Conservation (phyloP, 2,113 vertebrate species). For the Coracopsis vasa region DNA sequence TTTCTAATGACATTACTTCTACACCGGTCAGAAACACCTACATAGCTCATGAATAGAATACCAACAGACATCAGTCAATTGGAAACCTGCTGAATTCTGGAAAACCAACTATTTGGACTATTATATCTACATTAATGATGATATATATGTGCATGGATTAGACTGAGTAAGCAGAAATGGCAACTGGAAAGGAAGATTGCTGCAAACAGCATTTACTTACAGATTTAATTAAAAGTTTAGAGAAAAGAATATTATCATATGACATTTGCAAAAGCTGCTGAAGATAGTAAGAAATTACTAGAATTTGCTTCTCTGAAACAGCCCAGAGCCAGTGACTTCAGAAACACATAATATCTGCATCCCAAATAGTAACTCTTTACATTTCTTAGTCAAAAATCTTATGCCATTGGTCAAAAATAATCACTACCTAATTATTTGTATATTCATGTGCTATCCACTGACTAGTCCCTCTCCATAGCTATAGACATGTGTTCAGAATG, state of each 20-base stretch:
- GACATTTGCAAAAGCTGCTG: neutral
- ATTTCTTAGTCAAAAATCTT: neutral
- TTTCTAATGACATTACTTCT: neutral
- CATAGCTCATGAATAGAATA: neutral
- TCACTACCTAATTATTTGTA: neutral
- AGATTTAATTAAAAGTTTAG: neutral
- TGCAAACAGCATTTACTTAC: neutral
- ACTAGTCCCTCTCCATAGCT: neutral
- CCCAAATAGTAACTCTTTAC: neutral
- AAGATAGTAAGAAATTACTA: neutral
- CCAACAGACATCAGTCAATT: neutral
- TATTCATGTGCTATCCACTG: fast-evolving
- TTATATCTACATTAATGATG: neutral
- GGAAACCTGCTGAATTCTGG: neutral
- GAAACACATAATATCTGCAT: neutral
- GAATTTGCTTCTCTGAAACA: neutral
- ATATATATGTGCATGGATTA: neutral
- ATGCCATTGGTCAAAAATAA: neutral
- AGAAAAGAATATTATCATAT: neutral
- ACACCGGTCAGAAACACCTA: neutral
- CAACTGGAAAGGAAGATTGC: neutral
- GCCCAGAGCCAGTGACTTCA: neutral
- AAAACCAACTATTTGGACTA: neutral
- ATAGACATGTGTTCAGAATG: neutral
- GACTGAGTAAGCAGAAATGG: neutral